phyloP scores from a whole-genome alignment of 2,113 vertebrate species.

The Varanus komodoensis region DNA sequence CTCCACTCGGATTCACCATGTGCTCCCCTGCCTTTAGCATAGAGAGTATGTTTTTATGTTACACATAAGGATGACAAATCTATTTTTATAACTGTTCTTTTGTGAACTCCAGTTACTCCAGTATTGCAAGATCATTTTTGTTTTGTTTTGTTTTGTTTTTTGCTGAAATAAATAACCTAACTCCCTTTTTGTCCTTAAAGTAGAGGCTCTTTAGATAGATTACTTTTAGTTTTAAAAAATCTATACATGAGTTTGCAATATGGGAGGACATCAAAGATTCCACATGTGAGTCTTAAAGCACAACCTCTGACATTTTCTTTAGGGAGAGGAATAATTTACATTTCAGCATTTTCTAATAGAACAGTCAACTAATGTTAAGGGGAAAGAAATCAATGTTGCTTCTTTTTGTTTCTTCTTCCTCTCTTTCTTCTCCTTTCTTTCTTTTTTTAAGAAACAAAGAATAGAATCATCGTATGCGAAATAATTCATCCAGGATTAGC shows the following conservation, averaged over 20 bases:
- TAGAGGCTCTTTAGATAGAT: conserved; percentile 18
- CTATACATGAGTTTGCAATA: neutral
- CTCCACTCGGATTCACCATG: conserved; percentile 40
- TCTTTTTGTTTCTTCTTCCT: neutral
- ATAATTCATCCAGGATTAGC: conserved; percentile 32
- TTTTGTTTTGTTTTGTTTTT: conserved; percentile 14
- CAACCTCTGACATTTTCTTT: conserved; percentile 21
- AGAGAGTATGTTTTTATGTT: neutral
- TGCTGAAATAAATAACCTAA: conserved; percentile 37
- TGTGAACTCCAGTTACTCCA: conserved; percentile 33
- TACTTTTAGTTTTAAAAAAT: neutral
- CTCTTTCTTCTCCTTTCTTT: no score
- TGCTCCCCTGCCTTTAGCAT: conserved; percentile 3
- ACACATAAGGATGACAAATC: conserved; percentile 37
- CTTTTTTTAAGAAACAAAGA: conserved; percentile 7
- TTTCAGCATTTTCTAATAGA: conserved; percentile 35
- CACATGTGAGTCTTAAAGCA: conserved; percentile 38
- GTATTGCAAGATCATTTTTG: neutral
- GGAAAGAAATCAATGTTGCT: neutral
- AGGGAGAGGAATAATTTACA: conserved; percentile 32
- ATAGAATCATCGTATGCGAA: neutral
- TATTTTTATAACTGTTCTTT: conserved; percentile 29
- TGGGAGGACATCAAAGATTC: conserved; percentile 30
- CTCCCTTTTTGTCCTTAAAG: conserved; percentile 41
- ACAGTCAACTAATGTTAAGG: conserved; percentile 33